phyloP scores from a whole-genome alignment of 2,888 invertebrate genomes.

The Erebia epiphron region DNA sequence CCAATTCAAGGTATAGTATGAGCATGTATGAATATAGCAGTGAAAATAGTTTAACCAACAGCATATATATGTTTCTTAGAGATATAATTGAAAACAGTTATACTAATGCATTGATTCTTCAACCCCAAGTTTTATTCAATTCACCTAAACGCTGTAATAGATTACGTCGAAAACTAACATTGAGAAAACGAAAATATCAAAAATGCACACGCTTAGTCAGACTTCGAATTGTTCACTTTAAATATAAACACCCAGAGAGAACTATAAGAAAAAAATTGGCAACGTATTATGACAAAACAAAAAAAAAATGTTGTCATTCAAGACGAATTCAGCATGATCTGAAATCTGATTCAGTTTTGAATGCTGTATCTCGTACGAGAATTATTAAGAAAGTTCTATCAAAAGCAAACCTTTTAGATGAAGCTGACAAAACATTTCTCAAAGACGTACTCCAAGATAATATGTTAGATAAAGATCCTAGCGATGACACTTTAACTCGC shows the following conservation, averaged over 20 bases:
- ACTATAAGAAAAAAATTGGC: slow-evolving; percentile 47
- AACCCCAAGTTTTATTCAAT: slow-evolving; percentile 47
- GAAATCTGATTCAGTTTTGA: slow-evolving; percentile 46
- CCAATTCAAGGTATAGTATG: not conserved
- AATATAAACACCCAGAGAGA: slow-evolving; percentile 43
- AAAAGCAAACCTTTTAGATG: slow-evolving; percentile 55
- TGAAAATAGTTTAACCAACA: not conserved
- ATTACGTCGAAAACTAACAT: slow-evolving; percentile 32
- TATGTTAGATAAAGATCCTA: slow-evolving; percentile 49
- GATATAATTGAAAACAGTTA: not conserved
- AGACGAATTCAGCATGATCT: slow-evolving; percentile 45
- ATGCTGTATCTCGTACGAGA: slow-evolving; percentile 48
- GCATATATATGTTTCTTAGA: not conserved
- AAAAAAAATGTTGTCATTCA: slow-evolving; percentile 27
- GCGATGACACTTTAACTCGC: slow-evolving; percentile 52
- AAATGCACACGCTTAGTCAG: slow-evolving; percentile 45
- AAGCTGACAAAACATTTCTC: slow-evolving; percentile 42
- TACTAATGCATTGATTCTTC: slow-evolving; percentile 29
- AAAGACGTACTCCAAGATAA: slow-evolving; percentile 41
- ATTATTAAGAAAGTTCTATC: slow-evolving; percentile 53
- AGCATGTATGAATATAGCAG: not conserved
- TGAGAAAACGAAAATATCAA: slow-evolving; percentile 40
- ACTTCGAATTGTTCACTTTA: slow-evolving; percentile 51
- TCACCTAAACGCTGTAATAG: slow-evolving; percentile 42
- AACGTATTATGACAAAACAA: slow-evolving; percentile 33